phyloP scores from a whole-genome alignment of 2,797 vertebrate species.

The Urocyon cinereoargenteus region DNA sequence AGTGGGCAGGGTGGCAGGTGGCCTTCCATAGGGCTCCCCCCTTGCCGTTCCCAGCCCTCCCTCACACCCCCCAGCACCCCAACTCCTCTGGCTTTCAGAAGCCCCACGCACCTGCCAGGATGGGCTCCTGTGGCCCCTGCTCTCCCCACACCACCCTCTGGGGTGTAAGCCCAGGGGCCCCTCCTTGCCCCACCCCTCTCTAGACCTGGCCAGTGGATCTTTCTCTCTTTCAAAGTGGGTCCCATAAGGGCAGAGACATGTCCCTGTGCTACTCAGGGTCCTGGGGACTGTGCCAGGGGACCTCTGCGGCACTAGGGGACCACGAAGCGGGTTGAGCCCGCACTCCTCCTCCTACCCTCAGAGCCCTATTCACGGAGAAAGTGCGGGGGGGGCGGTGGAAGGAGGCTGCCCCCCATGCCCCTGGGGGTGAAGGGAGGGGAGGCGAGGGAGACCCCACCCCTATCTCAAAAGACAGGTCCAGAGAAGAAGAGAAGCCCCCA shows the following conservation, averaged over 20 bases:
- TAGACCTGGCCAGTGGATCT: background rate
- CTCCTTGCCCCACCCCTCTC: background rate
- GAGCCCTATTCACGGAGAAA: background rate
- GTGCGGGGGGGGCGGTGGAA: background rate
- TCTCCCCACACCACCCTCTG: accelerated
- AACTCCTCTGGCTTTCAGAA: too few relatives aligned
- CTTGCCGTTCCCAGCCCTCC: accelerated
- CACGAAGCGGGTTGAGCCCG: accelerated
- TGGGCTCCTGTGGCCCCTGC: background rate
- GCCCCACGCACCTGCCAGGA: accelerated
- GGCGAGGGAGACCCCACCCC: too few relatives aligned
- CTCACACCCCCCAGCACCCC: accelerated
- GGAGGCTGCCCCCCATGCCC: background rate
- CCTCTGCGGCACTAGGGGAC: accelerated
- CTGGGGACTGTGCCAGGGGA: background rate
- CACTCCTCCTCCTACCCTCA: accelerated
- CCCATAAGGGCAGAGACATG: background rate
- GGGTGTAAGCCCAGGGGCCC: accelerated
- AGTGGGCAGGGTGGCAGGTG: background rate
- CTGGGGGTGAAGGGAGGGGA: too few relatives aligned
- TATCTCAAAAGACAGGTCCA: too few relatives aligned
- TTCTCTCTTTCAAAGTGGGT: background rate
- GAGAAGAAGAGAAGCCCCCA: background rate
- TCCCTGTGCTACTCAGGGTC: accelerated
- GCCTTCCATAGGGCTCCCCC: background rate